phyloP scores from a whole-genome alignment of 2,797 vertebrate species.

The Gymnocypris eckloni region DNA sequence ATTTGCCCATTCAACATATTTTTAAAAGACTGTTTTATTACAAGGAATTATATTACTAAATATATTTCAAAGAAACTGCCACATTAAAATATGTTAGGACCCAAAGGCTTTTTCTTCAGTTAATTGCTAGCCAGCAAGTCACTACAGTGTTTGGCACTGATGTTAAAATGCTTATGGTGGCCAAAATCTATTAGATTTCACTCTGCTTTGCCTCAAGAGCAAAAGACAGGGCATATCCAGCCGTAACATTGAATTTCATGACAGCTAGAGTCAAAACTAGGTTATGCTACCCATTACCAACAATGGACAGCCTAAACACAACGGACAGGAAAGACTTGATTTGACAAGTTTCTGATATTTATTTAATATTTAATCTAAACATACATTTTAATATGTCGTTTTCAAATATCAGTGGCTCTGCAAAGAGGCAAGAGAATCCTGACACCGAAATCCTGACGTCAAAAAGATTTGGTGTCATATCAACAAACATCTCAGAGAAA shows the following conservation, averaged over 20 bases:
- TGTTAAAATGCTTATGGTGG: not conserved
- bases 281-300: not conserved
- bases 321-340: constrained; percentile 7
- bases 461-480: constrained; percentile 54
- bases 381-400: constrained; percentile 62
- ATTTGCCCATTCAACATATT: not conserved
- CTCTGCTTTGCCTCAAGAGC: not conserved
- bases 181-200: not conserved
- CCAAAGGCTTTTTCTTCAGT: not conserved
- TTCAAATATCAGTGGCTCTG: constrained; percentile 62
- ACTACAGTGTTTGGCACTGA: not conserved
- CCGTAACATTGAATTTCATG: not conserved
- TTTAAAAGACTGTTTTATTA: constrained; percentile 11
- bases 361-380: constrained; percentile 67
- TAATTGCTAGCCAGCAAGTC: not conserved
- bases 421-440: constrained; percentile 60
- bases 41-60: not conserved
- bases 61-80: constrained; percentile 20
- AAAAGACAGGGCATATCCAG: not conserved
- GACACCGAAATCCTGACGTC: constrained; percentile 48
- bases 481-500: constrained; percentile 55
- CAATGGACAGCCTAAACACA: not conserved
- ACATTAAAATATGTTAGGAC: not conserved
- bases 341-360: constrained; percentile 61
- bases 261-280: constrained; percentile 13